phyloP scores from a whole-genome alignment of 2,113 vertebrate genomes.

The western clawed frog (Xenopus tropicalis) region DNA sequence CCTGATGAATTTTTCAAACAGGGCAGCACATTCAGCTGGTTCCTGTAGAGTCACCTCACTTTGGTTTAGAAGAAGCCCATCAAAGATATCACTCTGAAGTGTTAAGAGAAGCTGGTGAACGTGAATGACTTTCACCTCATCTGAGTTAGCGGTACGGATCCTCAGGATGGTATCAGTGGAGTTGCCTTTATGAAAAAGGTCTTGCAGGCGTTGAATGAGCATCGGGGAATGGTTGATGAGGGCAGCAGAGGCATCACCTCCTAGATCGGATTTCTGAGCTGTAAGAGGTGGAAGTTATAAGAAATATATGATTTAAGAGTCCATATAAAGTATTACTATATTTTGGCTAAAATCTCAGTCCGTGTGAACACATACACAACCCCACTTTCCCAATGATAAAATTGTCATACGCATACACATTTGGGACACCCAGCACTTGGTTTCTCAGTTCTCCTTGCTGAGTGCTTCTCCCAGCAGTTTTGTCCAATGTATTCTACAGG shows the following conservation, averaged over 20 bases:
- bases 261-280: slow-evolving; percentile 68
- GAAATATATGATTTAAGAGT: background rate
- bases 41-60: slow-evolving; percentile 72
- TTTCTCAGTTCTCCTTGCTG: no score
- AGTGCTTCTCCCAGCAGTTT: no score
- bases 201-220: slow-evolving; percentile 79
- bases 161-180: slow-evolving; percentile 78
- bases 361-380: no score
- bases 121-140: slow-evolving; percentile 85
- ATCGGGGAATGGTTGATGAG: slow-evolving; percentile 81
- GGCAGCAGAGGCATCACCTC: slow-evolving; percentile 53
- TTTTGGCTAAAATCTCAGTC: no score
- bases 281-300: slow-evolving; percentile 1
- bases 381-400: no score
- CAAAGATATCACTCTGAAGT: slow-evolving; percentile 81
- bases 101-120: slow-evolving; percentile 80
- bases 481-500: no score
- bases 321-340: no score
- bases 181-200: slow-evolving; percentile 77
- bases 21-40: slow-evolving; percentile 64
- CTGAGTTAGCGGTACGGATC: slow-evolving; percentile 71
- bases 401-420: no score
- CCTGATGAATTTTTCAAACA: slow-evolving; percentile 86
- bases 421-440: no score
- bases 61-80: slow-evolving; percentile 71